Evolutionary conservation across 1,140 invertebrate genomes (phyloP).

Genomic region (Dufourea novaeangliae): DNA sequence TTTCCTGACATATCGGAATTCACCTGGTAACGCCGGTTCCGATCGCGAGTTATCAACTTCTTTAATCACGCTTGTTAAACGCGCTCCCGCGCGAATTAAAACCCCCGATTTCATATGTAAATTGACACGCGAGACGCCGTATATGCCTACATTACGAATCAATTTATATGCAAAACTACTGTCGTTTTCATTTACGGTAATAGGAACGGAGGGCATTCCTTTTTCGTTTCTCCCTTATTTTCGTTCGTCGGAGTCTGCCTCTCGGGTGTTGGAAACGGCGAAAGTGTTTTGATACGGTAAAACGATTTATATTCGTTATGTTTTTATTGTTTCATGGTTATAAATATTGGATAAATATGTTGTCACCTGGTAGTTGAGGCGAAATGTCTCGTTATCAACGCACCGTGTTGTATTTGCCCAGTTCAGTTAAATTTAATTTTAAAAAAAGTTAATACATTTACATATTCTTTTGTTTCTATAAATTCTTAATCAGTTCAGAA

Average conservation of each 20-base stretch:
- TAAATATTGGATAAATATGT: not conserved
- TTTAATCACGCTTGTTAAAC: constrained; percentile 20
- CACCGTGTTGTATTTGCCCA: too few relatives aligned
- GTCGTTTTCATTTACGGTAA: not conserved
- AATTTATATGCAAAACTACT: not conserved
- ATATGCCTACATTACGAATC: not conserved
- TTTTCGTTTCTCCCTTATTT: not conserved
- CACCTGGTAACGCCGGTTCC: not conserved
- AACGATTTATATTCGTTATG: too few relatives aligned
- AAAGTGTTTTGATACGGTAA: too few relatives aligned
- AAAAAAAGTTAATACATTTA: too few relatives aligned
- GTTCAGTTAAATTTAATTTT: too few relatives aligned
- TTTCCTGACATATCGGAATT: not conserved
- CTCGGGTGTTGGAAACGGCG: too few relatives aligned
- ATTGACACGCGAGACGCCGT: not conserved
- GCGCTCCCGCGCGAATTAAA: constrained; percentile 9
- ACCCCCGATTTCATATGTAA: constrained; percentile 29
- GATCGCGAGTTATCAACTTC: constrained; percentile 12
- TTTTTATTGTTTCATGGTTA: too few relatives aligned
- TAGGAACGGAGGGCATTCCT: not conserved
- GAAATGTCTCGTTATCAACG: not conserved
- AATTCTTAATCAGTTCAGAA: too few relatives aligned
- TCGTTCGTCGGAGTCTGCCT: not conserved
- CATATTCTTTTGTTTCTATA: too few relatives aligned
- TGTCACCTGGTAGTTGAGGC: not conserved